Evolutionary conservation across 2,113 vertebrate genomes (phyloP), one percentile per base, ranked within the genome.

Genomic region (Apodemus speciosus): DNA sequence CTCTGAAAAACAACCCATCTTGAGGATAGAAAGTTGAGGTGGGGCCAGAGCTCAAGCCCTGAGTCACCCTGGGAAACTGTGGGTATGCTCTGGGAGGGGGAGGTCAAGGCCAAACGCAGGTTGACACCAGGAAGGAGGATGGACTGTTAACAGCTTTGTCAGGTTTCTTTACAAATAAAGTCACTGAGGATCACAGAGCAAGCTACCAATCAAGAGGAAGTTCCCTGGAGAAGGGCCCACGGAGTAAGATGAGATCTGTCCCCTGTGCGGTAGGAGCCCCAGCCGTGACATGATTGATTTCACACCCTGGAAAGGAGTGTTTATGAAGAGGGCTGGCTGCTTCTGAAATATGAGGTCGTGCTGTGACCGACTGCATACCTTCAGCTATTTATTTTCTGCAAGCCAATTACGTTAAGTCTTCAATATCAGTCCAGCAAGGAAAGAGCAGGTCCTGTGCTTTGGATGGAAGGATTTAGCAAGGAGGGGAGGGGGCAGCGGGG

Each of bases 401-500:
- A 94, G 72, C 88, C 95, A 96, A 92, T 97, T 95, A 96, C 51
- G 73, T 77, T 95, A 96, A 96, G 94, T 93, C 89, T 77, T 95
- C 76, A 81, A 90, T 69, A 85, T 79, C 76, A 76, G 69, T 60
- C 87, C 83, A 81, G 60, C 88, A 68, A 66, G 49, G 60, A 62
- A 94, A 90, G 73, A 3, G 56, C 89, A 43, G 84, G 77, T 40
- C 40, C 4, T 0, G 5, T 14, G 53, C 18, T 85, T 84, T 30
- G 0, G 38, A 38, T 56, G 53, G 64, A 68, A 90, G 13, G 84
- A 51, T 51, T 77, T 58, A 56, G 46, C 75, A 21, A 40, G 40
- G 68, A 46, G 21, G 38, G 58, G 14, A 0, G 16, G 69, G 53
- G 15, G 10, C 35, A 11, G 46, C 21, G 9, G n/a, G 80, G 93